phyloP scores from a whole-genome alignment of 2,888 invertebrate genomes.

The Rhaphigaster nebulosa region DNA sequence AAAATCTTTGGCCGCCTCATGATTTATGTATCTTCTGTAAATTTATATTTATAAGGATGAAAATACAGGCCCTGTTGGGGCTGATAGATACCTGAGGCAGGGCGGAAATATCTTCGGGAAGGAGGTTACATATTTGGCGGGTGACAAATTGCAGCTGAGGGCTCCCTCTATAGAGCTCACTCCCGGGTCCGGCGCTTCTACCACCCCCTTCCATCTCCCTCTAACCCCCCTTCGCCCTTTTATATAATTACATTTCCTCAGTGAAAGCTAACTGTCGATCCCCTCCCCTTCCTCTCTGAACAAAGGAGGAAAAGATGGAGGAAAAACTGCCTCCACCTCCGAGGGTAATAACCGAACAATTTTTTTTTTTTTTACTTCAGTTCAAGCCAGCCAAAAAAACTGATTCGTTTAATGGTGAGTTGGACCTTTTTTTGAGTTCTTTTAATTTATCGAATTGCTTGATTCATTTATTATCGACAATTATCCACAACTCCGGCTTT shows the following conservation, averaged over 20 bases:
- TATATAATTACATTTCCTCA: constrained; percentile 43
- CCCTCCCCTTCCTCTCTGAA: not conserved
- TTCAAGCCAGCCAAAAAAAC: not conserved
- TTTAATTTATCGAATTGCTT: constrained; percentile 28
- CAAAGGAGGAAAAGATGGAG: constrained; percentile 41
- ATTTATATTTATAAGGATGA: constrained; percentile 10
- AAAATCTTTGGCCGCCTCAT: not conserved
- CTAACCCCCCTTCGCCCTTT: constrained; percentile 1
- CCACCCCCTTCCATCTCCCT: not conserved
- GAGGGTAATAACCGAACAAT: constrained; percentile 10
- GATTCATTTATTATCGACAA: constrained; percentile 17
- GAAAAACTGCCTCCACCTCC: constrained; percentile 21
- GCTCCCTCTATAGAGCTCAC: not conserved
- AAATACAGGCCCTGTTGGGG: constrained; percentile 2
- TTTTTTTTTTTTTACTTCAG: constrained; percentile 10
- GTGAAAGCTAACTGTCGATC: constrained; percentile 42
- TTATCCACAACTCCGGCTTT: not conserved
- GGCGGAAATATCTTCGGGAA: constrained; percentile 4
- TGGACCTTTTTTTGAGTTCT: not conserved
- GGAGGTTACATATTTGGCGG: constrained; percentile 38
- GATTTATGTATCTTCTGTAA: not conserved
- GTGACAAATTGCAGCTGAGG: constrained; percentile 44
- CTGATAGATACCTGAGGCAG: not conserved
- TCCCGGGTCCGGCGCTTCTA: not conserved
- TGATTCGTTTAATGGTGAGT: constrained; percentile 36